These are phyloP conservation scores for Onychostruthus taczanowskii DNA, from an alignment of 2,113 vertebrate species.

Conservation along the genomic window DNA sequence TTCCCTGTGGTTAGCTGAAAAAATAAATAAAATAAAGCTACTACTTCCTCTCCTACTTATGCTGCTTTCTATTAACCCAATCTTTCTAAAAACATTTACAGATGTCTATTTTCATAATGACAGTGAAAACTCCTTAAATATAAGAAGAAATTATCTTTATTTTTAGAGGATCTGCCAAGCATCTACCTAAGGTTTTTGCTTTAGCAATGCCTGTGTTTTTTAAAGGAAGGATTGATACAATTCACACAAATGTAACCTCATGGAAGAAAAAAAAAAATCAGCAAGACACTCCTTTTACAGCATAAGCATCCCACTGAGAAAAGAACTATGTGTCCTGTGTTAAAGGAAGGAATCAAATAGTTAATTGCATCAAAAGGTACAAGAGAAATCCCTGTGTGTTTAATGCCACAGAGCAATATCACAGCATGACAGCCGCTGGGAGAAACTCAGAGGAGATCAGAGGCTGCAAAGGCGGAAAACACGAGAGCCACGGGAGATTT, in stretches of 20 bases:
- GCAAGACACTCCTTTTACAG: background rate
- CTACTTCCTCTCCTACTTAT: background rate
- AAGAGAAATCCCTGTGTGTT: background rate
- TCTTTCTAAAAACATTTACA: background rate
- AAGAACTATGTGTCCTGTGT: background rate
- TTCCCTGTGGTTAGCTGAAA: background rate
- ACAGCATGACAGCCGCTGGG: background rate
- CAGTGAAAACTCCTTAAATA: background rate
- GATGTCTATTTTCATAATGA: background rate
- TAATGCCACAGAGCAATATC: background rate
- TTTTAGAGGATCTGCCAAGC: background rate
- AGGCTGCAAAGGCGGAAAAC: background rate
- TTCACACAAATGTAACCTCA: background rate
- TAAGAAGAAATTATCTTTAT: background rate
- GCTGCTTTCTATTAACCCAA: background rate
- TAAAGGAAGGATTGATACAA: background rate
- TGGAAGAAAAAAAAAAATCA: background rate
- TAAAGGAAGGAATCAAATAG: background rate
- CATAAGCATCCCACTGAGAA: background rate
- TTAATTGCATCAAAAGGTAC: background rate
- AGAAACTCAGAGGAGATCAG: background rate
- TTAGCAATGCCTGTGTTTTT: background rate
- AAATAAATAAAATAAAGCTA: background rate
- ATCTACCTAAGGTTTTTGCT: background rate
- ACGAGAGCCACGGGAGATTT: background rate